Evolutionary conservation across 2,888 invertebrate genomes (phyloP).

Genomic region (Busseola fusca): DNA sequence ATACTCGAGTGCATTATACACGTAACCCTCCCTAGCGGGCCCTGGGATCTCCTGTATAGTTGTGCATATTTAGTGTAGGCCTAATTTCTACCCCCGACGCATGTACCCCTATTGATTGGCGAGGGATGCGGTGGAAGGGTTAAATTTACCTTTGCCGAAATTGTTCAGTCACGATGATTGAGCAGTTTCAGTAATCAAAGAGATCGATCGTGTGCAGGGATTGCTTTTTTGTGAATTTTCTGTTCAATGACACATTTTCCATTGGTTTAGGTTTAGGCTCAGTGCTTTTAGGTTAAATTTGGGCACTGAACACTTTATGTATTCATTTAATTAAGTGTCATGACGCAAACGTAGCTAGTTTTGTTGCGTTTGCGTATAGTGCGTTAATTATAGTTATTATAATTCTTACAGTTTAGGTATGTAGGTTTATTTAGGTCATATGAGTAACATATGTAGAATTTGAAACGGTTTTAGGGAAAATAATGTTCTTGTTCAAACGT

Average conservation of each 20-base stretch:
- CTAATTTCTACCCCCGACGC: slow-evolving; percentile 76
- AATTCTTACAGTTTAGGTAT: not conserved
- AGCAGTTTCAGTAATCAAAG: slow-evolving; percentile 71
- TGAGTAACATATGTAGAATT: not conserved
- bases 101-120: slow-evolving; percentile 74
- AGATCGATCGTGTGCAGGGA: slow-evolving; percentile 70
- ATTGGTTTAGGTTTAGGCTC: slow-evolving; percentile 41
- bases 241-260: slow-evolving; percentile 59
- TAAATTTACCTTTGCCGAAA: slow-evolving; percentile 76
- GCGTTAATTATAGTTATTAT: not conserved
- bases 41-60: slow-evolving; percentile 78
- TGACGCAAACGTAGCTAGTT: not conserved
- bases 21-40: slow-evolving; percentile 74
- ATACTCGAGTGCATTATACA: slow-evolving; percentile 86
- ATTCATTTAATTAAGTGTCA: slow-evolving; percentile 3
- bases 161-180: slow-evolving; percentile 75
- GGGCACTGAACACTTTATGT: slow-evolving; percentile 10
- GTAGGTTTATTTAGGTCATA: not conserved
- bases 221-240: slow-evolving; percentile 55
- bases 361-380: not conserved
- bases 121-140: slow-evolving; percentile 76
- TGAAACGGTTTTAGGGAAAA: not conserved
- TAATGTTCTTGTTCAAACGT: slow-evolving; percentile 14
- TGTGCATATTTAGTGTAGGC: slow-evolving; percentile 80
- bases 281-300: slow-evolving; percentile 19